Conservation (phyloP, 2,797 vertebrate species). For the Percopsis omiscomaycus region DNA sequence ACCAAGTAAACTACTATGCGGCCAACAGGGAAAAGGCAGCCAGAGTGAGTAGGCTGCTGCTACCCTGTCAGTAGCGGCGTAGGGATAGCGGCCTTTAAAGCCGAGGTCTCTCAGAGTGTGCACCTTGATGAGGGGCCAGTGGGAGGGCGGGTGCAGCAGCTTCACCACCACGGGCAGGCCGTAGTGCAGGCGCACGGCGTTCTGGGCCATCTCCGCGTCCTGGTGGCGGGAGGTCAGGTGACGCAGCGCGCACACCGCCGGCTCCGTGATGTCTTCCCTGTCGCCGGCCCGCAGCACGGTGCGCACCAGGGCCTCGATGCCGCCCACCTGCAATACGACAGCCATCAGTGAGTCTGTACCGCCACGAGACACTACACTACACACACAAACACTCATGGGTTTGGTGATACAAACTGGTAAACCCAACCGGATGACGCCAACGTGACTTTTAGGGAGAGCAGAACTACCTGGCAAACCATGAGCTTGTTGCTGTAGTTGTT, state of each 20-base stretch:
- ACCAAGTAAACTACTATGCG: too few species aligned
- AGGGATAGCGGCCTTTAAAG: neutral
- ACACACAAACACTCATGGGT: too few species aligned
- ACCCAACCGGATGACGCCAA: too few species aligned
- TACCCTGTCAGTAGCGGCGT: neutral
- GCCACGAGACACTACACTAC: neutral
- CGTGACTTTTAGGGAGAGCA: too few species aligned
- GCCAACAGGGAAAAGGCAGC: too few species aligned
- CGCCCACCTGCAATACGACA: constrained; percentile 75
- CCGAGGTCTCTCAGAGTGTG: neutral
- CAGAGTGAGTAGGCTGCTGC: too few species aligned
- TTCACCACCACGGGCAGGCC: constrained; percentile 97
- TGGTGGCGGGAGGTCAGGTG: constrained; percentile 97
- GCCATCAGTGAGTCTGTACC: neutral
- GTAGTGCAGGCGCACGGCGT: constrained; percentile 95
- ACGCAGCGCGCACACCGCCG: constrained; percentile 94
- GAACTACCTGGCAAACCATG: constrained; percentile 94
- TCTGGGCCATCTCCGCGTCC: constrained; percentile 98
- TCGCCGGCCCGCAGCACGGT: constrained; percentile 96
- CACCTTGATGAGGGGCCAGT: constrained; percentile 99
- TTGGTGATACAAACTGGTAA: too few species aligned
- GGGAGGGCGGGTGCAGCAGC: constrained; percentile 94
- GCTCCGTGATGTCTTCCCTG: constrained; percentile 97
- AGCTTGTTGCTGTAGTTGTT: constrained; percentile 99
- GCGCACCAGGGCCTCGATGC: constrained; percentile 95